phyloP scores from a whole-genome alignment of 2,888 invertebrate species.

The Fissipunctia ypsillon region DNA sequence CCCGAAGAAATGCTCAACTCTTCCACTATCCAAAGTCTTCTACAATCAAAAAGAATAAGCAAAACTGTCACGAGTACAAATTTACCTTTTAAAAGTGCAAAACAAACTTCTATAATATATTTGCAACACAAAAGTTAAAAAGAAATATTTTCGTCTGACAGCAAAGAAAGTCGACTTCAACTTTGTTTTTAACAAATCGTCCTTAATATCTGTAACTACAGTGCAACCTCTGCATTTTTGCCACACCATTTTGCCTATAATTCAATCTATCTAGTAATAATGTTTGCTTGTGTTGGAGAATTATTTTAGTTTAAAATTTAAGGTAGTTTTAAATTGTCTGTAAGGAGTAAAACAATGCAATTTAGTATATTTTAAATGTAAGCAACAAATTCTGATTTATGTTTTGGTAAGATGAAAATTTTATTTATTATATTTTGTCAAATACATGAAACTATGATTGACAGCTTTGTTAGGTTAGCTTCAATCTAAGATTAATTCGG shows the following conservation, averaged over 20 bases:
- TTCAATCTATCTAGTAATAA: slow-evolving; percentile 66
- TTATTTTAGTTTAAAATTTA: not conserved
- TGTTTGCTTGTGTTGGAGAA: slow-evolving; percentile 36
- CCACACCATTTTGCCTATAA: slow-evolving; percentile 62
- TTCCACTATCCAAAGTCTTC: slow-evolving; percentile 24
- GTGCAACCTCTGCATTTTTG: slow-evolving; percentile 71
- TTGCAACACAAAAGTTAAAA: slow-evolving; percentile 62
- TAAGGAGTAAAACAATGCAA: too few relatives aligned
- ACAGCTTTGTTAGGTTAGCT: too few relatives aligned
- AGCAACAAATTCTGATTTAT: too few relatives aligned
- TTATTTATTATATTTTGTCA: not conserved
- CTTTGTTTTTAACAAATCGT: slow-evolving; percentile 73
- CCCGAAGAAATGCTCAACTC: slow-evolving; percentile 25
- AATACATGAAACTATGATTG: not conserved
- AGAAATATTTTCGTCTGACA: slow-evolving; percentile 59
- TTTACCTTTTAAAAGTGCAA: slow-evolving; percentile 47
- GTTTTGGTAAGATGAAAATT: too few relatives aligned
- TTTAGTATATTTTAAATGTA: not conserved
- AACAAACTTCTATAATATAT: slow-evolving; percentile 52
- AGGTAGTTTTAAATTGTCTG: not conserved
- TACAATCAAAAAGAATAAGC: slow-evolving; percentile 21
- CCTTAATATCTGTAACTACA: slow-evolving; percentile 67
- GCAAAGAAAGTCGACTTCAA: slow-evolving; percentile 50
- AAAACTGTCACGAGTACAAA: slow-evolving; percentile 41
- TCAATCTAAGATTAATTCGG: not conserved